Conservation (phyloP, 2,888 invertebrate genomes). For the Acholoe squamosa region DNA sequence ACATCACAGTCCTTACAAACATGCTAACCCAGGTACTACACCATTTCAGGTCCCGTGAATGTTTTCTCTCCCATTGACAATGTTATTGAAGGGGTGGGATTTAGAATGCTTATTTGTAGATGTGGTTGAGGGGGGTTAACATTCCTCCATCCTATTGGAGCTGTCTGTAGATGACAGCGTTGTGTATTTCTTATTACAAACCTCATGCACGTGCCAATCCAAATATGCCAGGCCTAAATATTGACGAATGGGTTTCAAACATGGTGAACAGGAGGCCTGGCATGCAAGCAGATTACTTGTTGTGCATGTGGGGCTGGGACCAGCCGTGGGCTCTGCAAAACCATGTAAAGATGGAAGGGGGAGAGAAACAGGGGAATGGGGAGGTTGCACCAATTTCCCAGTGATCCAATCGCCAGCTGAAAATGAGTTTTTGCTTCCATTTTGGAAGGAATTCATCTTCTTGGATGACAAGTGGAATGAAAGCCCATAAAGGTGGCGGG, state of each 20-base stretch:
- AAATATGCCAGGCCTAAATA: neutral
- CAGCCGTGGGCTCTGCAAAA: neutral
- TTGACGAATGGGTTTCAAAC: conserved; percentile 18
- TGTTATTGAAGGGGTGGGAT: no score
- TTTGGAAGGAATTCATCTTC: neutral
- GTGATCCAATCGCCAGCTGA: neutral
- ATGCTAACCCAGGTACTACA: no score
- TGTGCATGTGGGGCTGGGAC: neutral
- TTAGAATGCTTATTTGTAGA: no score
- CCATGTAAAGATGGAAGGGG: neutral
- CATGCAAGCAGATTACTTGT: neutral
- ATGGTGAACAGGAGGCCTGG: neutral
- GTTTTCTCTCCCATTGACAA: no score
- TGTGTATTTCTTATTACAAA: no score
- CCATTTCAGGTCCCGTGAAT: no score
- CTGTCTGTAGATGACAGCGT: no score
- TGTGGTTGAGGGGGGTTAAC: no score
- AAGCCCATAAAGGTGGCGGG: neutral
- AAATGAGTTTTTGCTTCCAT: neutral
- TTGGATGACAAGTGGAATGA: neutral
- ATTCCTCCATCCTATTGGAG: no score
- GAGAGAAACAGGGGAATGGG: neutral
- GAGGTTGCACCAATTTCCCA: neutral
- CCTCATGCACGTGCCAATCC: neutral
- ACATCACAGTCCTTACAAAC: no score